Conservation (phyloP, 2,797 vertebrate species). For the Notolabrus celidotus region DNA sequence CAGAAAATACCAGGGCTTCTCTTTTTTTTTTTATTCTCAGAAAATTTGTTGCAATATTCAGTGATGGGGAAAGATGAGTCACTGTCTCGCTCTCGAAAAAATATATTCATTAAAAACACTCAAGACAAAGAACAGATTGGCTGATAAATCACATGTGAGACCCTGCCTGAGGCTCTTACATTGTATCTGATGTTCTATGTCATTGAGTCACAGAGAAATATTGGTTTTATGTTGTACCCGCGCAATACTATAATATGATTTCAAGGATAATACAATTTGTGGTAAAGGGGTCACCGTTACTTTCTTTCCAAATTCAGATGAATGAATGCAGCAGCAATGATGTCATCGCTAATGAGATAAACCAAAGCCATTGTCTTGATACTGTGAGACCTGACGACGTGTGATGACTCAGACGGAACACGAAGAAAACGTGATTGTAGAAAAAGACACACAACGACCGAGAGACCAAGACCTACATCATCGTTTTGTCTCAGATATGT, state of each 20-base stretch:
- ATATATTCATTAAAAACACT: conserved; percentile 54
- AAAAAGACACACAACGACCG: conserved; percentile 1
- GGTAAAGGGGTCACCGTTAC: conserved; percentile 51
- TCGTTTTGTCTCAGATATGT: background rate
- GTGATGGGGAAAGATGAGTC: conserved; percentile 52
- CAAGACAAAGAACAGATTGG: conserved; percentile 4
- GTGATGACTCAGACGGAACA: conserved; percentile 53
- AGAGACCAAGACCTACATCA: conserved; percentile 1
- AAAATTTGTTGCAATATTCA: conserved; percentile 43
- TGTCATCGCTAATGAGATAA: conserved; percentile 64
- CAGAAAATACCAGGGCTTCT: conserved; percentile 49
- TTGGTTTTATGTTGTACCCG: conserved; percentile 46
- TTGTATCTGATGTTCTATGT: conserved; percentile 55
- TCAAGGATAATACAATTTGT: conserved; percentile 63
- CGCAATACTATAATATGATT: conserved; percentile 56
- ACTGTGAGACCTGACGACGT: conserved; percentile 34
- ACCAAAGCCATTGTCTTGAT: conserved; percentile 31
- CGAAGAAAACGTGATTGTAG: background rate
- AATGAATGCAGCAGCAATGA: conserved; percentile 56
- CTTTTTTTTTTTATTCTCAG: conserved; percentile 28
- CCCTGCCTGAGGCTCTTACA: conserved; percentile 12
- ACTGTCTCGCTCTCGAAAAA: conserved; percentile 39
- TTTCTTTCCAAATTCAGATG: conserved; percentile 55
- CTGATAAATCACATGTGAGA: conserved; percentile 37
- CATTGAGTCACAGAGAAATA: conserved; percentile 58